Base-by-base conservation (phyloP, 2,797 vertebrate genomes). In the Aselliscus stoliczkanus region DNA sequence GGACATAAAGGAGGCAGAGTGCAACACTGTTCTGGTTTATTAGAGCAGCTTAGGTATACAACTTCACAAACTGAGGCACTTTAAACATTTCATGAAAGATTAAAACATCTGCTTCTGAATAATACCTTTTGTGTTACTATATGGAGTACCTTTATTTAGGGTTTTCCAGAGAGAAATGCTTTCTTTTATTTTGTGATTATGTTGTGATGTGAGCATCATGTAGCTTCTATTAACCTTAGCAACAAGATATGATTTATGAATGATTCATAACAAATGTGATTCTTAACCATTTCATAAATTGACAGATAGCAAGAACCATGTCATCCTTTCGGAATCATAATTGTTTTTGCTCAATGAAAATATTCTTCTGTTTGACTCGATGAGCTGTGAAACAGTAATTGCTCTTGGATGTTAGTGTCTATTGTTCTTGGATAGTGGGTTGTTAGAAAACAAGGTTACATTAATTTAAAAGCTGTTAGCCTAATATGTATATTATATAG, bases 161-260 rank as follows among this genome's bases (percentile, higher is more conserved):
- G 75, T 81, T 29, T 93, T 80, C 27, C 31, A 1, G 3, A 90
- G 60, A 56, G 83, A 93, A 84, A 64, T 65, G 0, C 65, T 73
- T 47, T 54, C 37, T 47, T 94, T 44, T 47, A 85, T 93, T 97
- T 86, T 90, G 29, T 70, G 77, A 65, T 73, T 94, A 64, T 29
- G 27, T 47, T 56, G 9, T 88, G n/a, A 77, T 82, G 7, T 65
- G 83, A 81, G 64, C 15, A 60, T 96, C 8, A 50, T 73, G 29
- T 76, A 72, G n/a, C 60, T 92, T 54, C 90, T 94, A 54, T 39
- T 97, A 95, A 54, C 73, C 96, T 95, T 18, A 93, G 76, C 56
- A 88, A 39, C 13, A 82, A 75, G 75, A 65, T 58, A 80, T n/a
- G 52, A 25, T 84, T 20, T 84, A 3, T 92, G 60, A 97, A 6